A percentile compares a stretch with the other conserved stretches of the same genome.
These are phyloP conservation scores for Dissostichus mawsoni DNA, from an alignment of 2,113 vertebrate genomes.

Conservation along the genomic window DNA sequence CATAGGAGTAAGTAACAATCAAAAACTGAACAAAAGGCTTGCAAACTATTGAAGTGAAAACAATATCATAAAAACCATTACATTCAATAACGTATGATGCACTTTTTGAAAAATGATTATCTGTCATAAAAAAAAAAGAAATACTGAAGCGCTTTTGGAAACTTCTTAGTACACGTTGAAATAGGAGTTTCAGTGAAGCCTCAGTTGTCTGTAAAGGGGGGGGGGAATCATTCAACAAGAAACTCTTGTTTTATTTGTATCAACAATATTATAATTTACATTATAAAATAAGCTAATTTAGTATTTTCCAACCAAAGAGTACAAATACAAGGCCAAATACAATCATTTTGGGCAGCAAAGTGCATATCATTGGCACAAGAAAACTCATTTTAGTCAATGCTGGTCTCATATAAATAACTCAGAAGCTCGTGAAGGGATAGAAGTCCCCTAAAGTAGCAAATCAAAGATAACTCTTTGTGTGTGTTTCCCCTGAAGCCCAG, in stretches of 20 bases:
- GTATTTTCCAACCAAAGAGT: slow-evolving; percentile 72
- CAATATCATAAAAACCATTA: slow-evolving; percentile 78
- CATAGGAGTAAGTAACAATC: slow-evolving; percentile 80
- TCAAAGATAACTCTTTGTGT: slow-evolving; percentile 58
- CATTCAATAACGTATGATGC: slow-evolving; percentile 83
- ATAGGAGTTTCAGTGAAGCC: slow-evolving; percentile 51
- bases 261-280: slow-evolving; percentile 71
- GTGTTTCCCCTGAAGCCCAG: slow-evolving; percentile 66
- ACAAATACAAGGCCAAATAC: slow-evolving; percentile 73
- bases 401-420: slow-evolving; percentile 83
- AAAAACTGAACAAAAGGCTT: slow-evolving; percentile 66
- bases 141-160: slow-evolving; percentile 66
- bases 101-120: slow-evolving; percentile 78
- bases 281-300: slow-evolving; percentile 70
- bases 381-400: slow-evolving; percentile 69
- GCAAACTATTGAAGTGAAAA: slow-evolving; percentile 71
- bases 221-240: slow-evolving; percentile 57
- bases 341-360: slow-evolving; percentile 76
- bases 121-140: slow-evolving; percentile 53
- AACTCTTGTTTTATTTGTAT: slow-evolving; percentile 62
- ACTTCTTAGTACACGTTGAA: slow-evolving; percentile 50
- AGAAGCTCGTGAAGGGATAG: slow-evolving; percentile 61
- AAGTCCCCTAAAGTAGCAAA: slow-evolving; percentile 58
- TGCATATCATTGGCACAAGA: slow-evolving; percentile 81
- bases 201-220: slow-evolving; percentile 60